Percentiles rank a stretch among this genome's conserved stretches.
These are phyloP conservation scores for Ardeotis arabs DNA, from an alignment of 2,113 vertebrate genomes.

Conservation along the genomic window DNA sequence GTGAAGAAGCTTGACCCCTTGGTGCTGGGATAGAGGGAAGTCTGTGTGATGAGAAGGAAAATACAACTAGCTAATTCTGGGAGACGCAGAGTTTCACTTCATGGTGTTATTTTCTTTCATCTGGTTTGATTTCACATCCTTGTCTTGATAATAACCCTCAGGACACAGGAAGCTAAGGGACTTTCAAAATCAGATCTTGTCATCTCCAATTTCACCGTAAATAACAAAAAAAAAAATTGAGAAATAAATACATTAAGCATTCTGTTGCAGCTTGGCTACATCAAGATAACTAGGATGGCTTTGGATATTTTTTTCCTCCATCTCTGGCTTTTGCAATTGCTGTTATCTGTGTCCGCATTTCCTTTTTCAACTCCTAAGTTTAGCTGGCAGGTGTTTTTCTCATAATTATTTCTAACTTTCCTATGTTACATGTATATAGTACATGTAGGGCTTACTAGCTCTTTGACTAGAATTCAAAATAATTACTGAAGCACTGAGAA, in stretches of 20 bases:
- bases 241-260: neutral
- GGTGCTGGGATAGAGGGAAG: neutral
- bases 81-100: neutral
- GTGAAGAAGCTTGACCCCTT: neutral
- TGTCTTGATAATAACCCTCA: neutral
- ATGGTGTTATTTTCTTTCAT: neutral
- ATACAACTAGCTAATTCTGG: neutral
- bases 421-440: neutral
- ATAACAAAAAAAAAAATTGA: neutral
- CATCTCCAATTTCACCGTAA: neutral
- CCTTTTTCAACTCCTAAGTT: neutral
- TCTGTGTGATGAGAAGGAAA: neutral
- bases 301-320: neutral
- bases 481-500: neutral
- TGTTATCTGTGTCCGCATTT: neutral
- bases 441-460: neutral
- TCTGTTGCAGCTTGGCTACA: neutral
- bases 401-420: neutral
- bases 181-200: constrained; percentile 1
- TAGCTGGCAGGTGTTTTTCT: neutral
- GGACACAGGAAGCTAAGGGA: neutral
- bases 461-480: neutral
- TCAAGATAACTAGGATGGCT: neutral
- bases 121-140: constrained; percentile 30
- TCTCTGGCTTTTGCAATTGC: neutral